These are phyloP conservation scores for Lasioglossum baleicum DNA, from an alignment of 1,140 invertebrate genomes.

Conservation along the genomic window DNA sequence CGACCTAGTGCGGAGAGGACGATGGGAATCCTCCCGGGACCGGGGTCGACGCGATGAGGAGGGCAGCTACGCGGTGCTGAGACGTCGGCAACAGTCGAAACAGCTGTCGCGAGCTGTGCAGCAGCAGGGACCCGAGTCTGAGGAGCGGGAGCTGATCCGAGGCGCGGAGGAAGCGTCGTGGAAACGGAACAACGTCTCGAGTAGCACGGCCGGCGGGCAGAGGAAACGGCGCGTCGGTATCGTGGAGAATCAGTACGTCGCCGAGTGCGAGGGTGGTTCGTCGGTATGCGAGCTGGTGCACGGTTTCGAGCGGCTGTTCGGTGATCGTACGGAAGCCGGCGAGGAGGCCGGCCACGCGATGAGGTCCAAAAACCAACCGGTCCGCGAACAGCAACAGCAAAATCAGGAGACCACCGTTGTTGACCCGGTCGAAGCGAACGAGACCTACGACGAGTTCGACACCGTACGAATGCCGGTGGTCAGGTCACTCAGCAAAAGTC, in stretches of 20 bases:
- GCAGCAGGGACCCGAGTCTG: too few species aligned
- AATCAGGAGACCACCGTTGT: constrained; percentile 2
- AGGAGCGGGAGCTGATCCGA: too few species aligned
- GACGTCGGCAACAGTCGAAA: neutral
- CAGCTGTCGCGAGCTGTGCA: neutral
- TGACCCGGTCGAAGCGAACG: constrained; percentile 62
- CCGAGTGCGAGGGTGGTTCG: constrained; percentile 16
- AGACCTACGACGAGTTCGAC: constrained; percentile 71
- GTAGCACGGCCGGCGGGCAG: neutral
- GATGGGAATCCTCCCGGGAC: constrained; percentile 21
- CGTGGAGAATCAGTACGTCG: constrained; percentile 48
- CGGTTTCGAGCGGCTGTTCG: constrained; percentile 26
- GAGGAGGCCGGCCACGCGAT: constrained; percentile 30
- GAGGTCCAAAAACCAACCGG: constrained; percentile 54
- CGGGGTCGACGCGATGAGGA: constrained; percentile 12
- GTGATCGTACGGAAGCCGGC: neutral
- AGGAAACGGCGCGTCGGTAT: constrained; percentile 50
- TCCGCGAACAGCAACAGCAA: neutral
- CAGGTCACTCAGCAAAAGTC: constrained; percentile 64
- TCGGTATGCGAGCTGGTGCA: constrained; percentile 36
- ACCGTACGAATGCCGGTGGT: constrained; percentile 58
- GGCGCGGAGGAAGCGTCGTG: neutral
- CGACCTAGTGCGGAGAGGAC: constrained; percentile 20
- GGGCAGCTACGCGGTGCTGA: neutral
- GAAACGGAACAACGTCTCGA: neutral